Percentiles rank a stretch among this genome's conserved stretches.
Conservation (phyloP, 35 echinoderm and acorn worm species). For the Apostichopus parvimensis region DNA sequence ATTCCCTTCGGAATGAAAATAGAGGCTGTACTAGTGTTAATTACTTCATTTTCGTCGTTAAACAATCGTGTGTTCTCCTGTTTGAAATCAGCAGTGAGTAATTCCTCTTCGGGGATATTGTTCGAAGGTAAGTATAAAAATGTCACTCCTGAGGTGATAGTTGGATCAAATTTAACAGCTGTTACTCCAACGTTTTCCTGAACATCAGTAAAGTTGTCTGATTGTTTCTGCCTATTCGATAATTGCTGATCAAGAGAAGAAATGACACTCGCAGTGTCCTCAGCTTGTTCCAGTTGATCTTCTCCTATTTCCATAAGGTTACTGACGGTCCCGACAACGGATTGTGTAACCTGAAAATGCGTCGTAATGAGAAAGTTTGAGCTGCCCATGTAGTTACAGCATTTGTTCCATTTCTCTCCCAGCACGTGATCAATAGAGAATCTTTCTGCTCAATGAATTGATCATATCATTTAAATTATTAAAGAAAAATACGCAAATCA, state of each 20-base stretch:
- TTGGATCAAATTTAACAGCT: not conserved
- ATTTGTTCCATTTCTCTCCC: too few relatives aligned
- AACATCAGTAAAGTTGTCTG: constrained; percentile 25
- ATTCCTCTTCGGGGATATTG: too few relatives aligned
- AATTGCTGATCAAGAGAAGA: not conserved
- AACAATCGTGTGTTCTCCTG: not conserved
- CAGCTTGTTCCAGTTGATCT: not conserved
- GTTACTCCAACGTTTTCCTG: constrained; percentile 15
- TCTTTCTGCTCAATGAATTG: too few relatives aligned
- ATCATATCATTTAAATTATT: too few relatives aligned
- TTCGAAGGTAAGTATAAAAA: too few relatives aligned
- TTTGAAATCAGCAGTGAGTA: not conserved
- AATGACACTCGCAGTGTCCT: not conserved
- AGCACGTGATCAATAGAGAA: too few relatives aligned
- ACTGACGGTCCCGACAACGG: constrained; percentile 31
- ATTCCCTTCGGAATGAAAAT: not conserved
- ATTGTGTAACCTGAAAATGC: not conserved
- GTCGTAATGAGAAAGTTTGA: too few relatives aligned
- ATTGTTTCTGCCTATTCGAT: not conserved
- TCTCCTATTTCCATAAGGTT: not conserved
- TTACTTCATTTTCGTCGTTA: not conserved
- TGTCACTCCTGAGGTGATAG: too few relatives aligned
- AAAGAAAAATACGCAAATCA: too few relatives aligned
- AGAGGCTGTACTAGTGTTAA: not conserved
- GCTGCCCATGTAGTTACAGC: too few relatives aligned